A percentile compares a stretch with the other conserved stretches of the same genome.
These are phyloP conservation scores for Macaca mulatta DNA, from an alignment of 2,113 vertebrate genomes.

Conservation along the genomic window DNA sequence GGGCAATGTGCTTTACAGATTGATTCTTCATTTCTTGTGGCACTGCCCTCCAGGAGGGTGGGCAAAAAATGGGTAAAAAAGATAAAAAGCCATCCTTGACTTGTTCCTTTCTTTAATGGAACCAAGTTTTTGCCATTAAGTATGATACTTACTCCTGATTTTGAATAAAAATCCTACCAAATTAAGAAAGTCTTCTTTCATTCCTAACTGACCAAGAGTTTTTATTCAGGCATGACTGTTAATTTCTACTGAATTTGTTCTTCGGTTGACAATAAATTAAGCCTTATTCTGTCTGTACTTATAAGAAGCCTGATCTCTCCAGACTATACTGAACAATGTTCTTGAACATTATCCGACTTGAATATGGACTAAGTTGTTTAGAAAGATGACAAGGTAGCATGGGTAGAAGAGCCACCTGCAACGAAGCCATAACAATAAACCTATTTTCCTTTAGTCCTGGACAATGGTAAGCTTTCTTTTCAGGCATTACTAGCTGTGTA, in stretches of 20 bases:
- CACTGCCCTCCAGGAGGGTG: not conserved
- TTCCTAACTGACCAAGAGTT: not conserved
- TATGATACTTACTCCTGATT: not conserved
- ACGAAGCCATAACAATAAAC: not conserved
- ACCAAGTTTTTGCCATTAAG: not conserved
- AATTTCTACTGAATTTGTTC: not conserved
- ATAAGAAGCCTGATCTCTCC: not conserved
- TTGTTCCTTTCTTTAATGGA: not conserved
- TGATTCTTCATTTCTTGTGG: not conserved
- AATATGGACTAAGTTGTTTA: not conserved
- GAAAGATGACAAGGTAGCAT: not conserved
- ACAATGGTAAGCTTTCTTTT: not conserved
- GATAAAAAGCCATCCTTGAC: not conserved
- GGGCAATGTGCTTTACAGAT: not conserved
- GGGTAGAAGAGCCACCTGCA: not conserved
- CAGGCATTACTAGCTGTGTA: not conserved
- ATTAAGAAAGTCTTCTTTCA: not conserved
- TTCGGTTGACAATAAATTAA: not conserved
- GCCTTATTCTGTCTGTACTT: not conserved
- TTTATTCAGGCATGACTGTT: not conserved
- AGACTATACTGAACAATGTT: not conserved
- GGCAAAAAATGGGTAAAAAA: not conserved
- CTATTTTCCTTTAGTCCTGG: not conserved
- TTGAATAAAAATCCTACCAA: not conserved
- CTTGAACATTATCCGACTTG: not conserved